Conservation (phyloP, 2,888 invertebrate species). For the Hirtodrosophila trivittata region DNA sequence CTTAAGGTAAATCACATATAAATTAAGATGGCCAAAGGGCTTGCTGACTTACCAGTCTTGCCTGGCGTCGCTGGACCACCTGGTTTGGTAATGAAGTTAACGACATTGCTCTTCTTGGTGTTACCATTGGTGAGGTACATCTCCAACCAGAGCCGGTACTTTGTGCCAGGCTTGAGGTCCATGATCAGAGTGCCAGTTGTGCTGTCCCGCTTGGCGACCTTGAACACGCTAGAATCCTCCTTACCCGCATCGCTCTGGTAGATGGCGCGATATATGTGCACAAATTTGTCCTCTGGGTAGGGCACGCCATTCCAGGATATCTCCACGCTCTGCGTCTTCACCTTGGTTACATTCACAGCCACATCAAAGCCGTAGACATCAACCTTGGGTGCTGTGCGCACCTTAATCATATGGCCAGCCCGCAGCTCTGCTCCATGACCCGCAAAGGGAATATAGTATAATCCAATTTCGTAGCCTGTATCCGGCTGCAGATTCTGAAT, state of each 20-base stretch:
- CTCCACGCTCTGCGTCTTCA: conserved; percentile 91
- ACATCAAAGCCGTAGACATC: conserved; percentile 94
- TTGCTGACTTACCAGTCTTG: conserved; percentile 79
- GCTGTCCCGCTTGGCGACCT: conserved; percentile 89
- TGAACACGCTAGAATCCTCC: conserved; percentile 89
- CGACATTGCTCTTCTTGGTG: conserved; percentile 94
- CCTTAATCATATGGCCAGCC: conserved; percentile 88
- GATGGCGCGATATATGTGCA: conserved; percentile 94
- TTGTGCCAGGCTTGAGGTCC: conserved; percentile 90
- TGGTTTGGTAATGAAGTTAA: conserved; percentile 93
- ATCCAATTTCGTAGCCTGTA: conserved; percentile 91
- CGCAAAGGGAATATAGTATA: conserved; percentile 92
- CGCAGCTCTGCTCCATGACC: conserved; percentile 91
- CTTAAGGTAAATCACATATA: not conserved
- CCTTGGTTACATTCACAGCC: conserved; percentile 89
- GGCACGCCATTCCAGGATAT: conserved; percentile 94
- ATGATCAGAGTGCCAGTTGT: conserved; percentile 87
- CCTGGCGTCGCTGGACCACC: conserved; percentile 85
- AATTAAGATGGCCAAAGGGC: not conserved
- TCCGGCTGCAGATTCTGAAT: conserved; percentile 91
- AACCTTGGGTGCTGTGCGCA: conserved; percentile 88
- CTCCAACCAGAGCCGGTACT: conserved; percentile 95
- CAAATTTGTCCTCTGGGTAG: conserved; percentile 94
- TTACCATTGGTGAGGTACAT: conserved; percentile 95
- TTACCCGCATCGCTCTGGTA: conserved; percentile 90